These are phyloP conservation scores for pig (Sus scrofa) DNA, from an alignment of 2,113 vertebrate genomes.

Conservation along the genomic window T2T-Sscrofa CM000820.6:6013001-6013500, in stretches of 20 bases:
- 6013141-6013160: too few species aligned
- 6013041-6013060: too few species aligned
- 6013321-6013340: slow-evolving; percentile 33
- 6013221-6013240: neutral
- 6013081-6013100: too few species aligned
- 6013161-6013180: neutral
- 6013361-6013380: neutral
- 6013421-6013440: neutral
- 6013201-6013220: slow-evolving; percentile 43
- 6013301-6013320: neutral
- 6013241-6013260: slow-evolving; percentile 22
- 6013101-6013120: too few species aligned
- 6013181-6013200: neutral
- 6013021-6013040: too few species aligned
- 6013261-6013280: slow-evolving; percentile 56
- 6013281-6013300: slow-evolving; percentile 1
- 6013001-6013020: too few species aligned
- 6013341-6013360: neutral
- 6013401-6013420: neutral
- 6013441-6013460: neutral
- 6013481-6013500: neutral
- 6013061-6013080: too few species aligned
- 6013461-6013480: neutral
- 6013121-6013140: too few species aligned
- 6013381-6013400: neutral